phyloP scores from a whole-genome alignment of 2,888 invertebrate species.

The Enchytraeus crypticus region DNA sequence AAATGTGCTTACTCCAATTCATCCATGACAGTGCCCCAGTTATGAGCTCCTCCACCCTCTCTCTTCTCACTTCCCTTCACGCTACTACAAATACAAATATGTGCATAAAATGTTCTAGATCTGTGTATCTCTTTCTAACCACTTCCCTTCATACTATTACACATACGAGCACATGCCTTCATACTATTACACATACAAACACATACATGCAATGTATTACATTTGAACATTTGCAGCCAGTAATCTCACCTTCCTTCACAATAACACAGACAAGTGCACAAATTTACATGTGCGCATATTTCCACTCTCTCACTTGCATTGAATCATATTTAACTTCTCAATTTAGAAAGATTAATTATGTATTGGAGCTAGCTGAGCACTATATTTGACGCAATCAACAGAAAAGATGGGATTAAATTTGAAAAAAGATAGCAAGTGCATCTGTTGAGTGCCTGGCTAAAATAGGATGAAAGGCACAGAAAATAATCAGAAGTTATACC shows the following conservation, averaged over 20 bases:
- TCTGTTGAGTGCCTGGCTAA: no score
- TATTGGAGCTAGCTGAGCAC: not conserved
- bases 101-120: not conserved
- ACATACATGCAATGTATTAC: no score
- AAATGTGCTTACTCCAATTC: conserved; percentile 63
- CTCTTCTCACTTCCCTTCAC: conserved; percentile 87
- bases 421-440: no score
- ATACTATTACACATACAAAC: not conserved
- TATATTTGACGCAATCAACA: not conserved
- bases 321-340: no score
- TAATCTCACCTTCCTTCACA: no score
- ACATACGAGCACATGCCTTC: not conserved
- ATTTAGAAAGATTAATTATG: no score
- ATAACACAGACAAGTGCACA: no score
- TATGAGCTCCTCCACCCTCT: conserved; percentile 86
- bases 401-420: no score
- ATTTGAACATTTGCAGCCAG: no score
- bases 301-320: no score
- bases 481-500: not conserved
- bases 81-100: conserved; percentile 52
- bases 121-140: not conserved
- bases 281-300: no score
- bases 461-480: not conserved
- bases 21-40: conserved; percentile 89
- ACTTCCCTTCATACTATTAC: not conserved